A percentile compares a stretch with the other conserved stretches of the same genome.
Conservation (phyloP, 1,140 invertebrate species). For the Drosophila subpulchrella region DNA sequence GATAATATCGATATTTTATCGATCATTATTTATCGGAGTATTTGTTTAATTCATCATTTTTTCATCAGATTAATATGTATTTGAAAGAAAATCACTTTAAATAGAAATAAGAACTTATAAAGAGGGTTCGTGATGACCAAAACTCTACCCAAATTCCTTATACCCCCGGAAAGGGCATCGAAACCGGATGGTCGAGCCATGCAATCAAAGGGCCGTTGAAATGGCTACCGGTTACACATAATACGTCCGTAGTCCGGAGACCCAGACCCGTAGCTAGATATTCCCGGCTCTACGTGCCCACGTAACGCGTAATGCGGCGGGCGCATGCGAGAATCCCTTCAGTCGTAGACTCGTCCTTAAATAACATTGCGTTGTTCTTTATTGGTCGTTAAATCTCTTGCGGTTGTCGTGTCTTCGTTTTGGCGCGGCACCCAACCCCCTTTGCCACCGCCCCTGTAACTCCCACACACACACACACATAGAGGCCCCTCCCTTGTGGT, state of each 20-base stretch:
- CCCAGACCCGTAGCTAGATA: slow-evolving; percentile 11
- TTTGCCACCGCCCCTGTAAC: slow-evolving; percentile 13
- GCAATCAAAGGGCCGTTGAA: slow-evolving; percentile 74
- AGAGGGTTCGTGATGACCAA: neutral
- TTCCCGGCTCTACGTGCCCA: slow-evolving; percentile 27
- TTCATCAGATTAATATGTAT: no score
- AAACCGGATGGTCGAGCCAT: slow-evolving; percentile 24
- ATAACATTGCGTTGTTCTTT: slow-evolving; percentile 81
- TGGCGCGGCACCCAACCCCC: slow-evolving; percentile 18
- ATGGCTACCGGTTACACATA: slow-evolving; percentile 82
- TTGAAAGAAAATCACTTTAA: no score
- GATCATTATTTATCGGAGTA: no score
- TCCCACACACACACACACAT: slow-evolving; percentile 5
- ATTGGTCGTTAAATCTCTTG: slow-evolving; percentile 83
- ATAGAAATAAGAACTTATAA: neutral
- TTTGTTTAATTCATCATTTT: no score
- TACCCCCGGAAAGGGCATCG: slow-evolving; percentile 3
- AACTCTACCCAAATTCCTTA: neutral
- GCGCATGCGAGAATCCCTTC: slow-evolving; percentile 68
- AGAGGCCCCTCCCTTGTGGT: slow-evolving; percentile 36
- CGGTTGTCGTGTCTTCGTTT: slow-evolving; percentile 76
- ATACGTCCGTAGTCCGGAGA: slow-evolving; percentile 54
- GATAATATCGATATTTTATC: neutral
- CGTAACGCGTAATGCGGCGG: slow-evolving; percentile 36
- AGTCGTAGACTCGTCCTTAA: slow-evolving; percentile 65